phyloP scores from a whole-genome alignment of 2,113 vertebrate species.

The Macquaria australasica region DNA sequence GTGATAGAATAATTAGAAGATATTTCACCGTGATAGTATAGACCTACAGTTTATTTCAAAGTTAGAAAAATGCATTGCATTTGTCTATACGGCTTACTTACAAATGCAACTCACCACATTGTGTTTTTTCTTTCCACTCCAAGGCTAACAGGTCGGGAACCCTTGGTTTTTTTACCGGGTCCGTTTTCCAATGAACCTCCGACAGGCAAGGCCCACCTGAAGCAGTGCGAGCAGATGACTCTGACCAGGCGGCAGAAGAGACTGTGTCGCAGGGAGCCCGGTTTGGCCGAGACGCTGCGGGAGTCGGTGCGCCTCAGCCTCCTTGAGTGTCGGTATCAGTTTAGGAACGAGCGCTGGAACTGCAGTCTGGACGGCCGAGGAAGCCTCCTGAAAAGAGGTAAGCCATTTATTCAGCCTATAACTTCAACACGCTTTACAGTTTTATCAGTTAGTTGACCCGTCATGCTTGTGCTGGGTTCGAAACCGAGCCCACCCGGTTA shows the following conservation, averaged over 20 bases:
- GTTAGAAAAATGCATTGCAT: neutral
- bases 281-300: constrained; percentile 93
- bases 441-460: neutral
- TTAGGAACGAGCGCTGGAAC: constrained; percentile 97
- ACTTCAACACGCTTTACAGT: neutral
- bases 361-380: constrained; percentile 95
- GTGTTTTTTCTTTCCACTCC: neutral
- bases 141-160: constrained; percentile 94
- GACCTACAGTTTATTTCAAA: neutral
- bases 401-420: neutral
- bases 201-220: constrained; percentile 88
- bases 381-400: constrained; percentile 95
- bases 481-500: neutral
- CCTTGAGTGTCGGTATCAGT: constrained; percentile 95
- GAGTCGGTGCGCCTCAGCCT: constrained; percentile 94
- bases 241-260: constrained; percentile 93
- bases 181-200: constrained; percentile 82
- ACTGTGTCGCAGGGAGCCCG: constrained; percentile 93
- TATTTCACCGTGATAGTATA: neutral
- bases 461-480: neutral
- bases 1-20: too few relatives aligned
- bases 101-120: neutral
- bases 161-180: constrained; percentile 89
- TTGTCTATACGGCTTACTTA: neutral
- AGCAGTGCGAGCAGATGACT: constrained; percentile 96